Evolutionary conservation across 2,888 invertebrate species (phyloP), one percentile per base, ranked within the genome.

Genomic region (Drosophila affinis): DNA sequence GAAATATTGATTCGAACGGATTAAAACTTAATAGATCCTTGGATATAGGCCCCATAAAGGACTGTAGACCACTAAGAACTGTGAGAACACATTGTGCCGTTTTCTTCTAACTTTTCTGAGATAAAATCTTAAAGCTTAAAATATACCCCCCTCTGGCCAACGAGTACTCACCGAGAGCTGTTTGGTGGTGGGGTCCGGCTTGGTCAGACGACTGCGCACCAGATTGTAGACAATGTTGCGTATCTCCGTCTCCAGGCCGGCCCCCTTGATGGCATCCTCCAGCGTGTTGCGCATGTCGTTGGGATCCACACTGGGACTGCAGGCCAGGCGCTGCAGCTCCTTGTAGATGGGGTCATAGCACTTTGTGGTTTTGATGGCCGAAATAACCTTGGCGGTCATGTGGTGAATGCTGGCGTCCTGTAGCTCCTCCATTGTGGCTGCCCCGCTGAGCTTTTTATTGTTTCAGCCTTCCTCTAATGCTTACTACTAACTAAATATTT

Each of bases 161-260:
- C 2, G 32, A 32, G 10, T 46, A 68, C 69, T 52, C 53, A 83
- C 82, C 54, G 78, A 39, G 4, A 58, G 17, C 45, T 75, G 88
- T 10, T 68, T 74, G 18, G 45, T 56, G 29, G 21, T 51, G 2
- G 12, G 10, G 27, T 73, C 83, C 1, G 75, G 24, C 17, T 64
- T 80, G 32, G 67, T 62, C 0, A 88, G 44, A 10, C 87, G 85
- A 57, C 93, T 93, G 76, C 96, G 95, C 75, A 96, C 94, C 95
- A 96, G 96, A 91, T 96, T 96, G 92, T 95, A 97, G 55, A 97
- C 95, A 68, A 96, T 96, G 89, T 97, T 97, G 79, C 96, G 94
- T 68, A 97, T 93, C 91, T 97, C 95, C 5, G 95, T 96, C 89
- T 97, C 97, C 82, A 97, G 93, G 5, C 96, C 97, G 72, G 95